phyloP scores from a whole-genome alignment of 2,797 vertebrate genomes.

The Pteronotus mesoamericanus region DNA sequence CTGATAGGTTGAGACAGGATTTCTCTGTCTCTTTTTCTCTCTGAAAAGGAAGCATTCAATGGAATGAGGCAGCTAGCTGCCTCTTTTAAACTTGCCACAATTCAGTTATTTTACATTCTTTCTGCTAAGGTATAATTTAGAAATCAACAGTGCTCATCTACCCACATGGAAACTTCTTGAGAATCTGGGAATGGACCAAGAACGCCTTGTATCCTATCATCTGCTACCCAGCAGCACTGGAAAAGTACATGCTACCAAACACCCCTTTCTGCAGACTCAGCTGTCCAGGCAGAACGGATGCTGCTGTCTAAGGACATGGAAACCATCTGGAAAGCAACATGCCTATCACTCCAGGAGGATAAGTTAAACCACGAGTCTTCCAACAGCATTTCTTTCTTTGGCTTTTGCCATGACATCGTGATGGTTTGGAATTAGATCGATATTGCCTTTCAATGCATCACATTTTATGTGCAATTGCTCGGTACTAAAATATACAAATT shows the following conservation, averaged over 20 bases:
- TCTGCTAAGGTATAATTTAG: slow-evolving; percentile 42
- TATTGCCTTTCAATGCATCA: not conserved
- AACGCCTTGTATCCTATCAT: not conserved
- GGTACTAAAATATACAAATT: not conserved
- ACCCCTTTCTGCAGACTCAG: not conserved
- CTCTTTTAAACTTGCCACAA: not conserved
- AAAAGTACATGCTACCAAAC: not conserved
- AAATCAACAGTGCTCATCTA: slow-evolving; percentile 9
- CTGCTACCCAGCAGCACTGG: not conserved
- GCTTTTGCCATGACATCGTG: not conserved
- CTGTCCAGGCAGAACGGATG: not conserved
- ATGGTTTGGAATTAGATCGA: not conserved
- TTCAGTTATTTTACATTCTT: not conserved
- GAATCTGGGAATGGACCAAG: not conserved
- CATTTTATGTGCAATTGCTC: not conserved
- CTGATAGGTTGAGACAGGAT: not conserved
- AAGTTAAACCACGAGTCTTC: not conserved
- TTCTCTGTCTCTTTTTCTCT: not conserved
- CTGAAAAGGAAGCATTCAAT: not conserved
- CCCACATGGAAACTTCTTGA: not conserved
- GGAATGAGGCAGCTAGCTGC: slow-evolving; percentile 23
- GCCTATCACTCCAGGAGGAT: not conserved
- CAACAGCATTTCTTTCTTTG: not conserved
- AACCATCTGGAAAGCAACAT: not conserved
- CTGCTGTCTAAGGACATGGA: not conserved